Conservation (phyloP, 2,797 vertebrate species). For the Xenops minutus region DNA sequence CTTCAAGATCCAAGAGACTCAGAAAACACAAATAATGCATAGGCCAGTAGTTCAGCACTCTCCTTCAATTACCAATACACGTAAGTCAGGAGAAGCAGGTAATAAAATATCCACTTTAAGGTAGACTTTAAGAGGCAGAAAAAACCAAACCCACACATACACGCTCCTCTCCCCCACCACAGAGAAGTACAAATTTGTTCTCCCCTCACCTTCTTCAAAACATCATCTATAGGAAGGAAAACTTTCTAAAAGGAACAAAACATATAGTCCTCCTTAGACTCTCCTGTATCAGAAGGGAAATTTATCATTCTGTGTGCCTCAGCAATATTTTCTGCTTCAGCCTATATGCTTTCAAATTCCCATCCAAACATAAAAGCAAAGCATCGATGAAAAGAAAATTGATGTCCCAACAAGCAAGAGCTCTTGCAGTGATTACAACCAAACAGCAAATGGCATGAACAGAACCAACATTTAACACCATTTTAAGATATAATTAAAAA, state of each 20-base stretch:
- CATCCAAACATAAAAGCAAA: slow-evolving; percentile 65
- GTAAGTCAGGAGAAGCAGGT: slow-evolving; percentile 43
- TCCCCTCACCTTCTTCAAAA: not conserved
- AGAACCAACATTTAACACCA: slow-evolving; percentile 47
- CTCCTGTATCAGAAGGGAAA: slow-evolving; percentile 36
- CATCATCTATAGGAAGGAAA: slow-evolving; percentile 37
- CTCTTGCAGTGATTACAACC: slow-evolving; percentile 60
- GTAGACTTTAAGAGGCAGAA: slow-evolving; percentile 39
- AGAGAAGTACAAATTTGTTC: slow-evolving; percentile 34
- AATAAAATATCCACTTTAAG: slow-evolving; percentile 65
- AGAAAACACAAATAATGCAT: slow-evolving; percentile 54
- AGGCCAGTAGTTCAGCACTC: slow-evolving; percentile 62
- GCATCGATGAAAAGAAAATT: slow-evolving; percentile 66
- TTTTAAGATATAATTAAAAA: slow-evolving; percentile 71
- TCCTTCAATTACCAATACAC: slow-evolving; percentile 57
- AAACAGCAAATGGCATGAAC: slow-evolving; percentile 61
- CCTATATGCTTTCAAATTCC: slow-evolving; percentile 54
- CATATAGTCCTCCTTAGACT: slow-evolving; percentile 39
- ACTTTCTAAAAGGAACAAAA: slow-evolving; percentile 51
- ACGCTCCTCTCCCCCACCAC: not conserved
- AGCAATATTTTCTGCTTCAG: slow-evolving; percentile 59
- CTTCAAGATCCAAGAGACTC: slow-evolving; percentile 25
- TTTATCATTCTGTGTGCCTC: slow-evolving; percentile 45
- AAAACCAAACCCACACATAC: not conserved
- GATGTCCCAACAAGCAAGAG: slow-evolving; percentile 51